Evolutionary conservation across 2,888 invertebrate species (phyloP).

Genomic region (Hyalella azteca): DNA sequence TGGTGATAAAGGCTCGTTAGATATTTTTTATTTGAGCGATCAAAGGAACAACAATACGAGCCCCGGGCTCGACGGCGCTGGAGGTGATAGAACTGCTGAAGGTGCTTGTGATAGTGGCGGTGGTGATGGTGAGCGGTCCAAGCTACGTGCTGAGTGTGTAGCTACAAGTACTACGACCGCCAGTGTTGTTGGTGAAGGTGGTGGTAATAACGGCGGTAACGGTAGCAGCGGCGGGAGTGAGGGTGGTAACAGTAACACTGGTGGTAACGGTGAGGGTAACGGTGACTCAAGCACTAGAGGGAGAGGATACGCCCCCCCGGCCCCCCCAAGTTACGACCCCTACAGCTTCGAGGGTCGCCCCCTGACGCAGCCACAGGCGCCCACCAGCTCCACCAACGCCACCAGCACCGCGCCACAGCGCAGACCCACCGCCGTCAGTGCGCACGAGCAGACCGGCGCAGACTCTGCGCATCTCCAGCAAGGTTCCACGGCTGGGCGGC

Average conservation of each 20-base stretch:
- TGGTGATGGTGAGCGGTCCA: background rate
- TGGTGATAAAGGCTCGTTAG: background rate
- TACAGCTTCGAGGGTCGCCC: slow-evolving; percentile 38
- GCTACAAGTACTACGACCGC: slow-evolving; percentile 22
- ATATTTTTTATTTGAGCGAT: background rate
- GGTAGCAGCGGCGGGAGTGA: background rate
- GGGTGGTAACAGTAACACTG: background rate
- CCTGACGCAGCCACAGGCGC: background rate
- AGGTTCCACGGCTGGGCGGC: background rate
- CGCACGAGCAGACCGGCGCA: background rate
- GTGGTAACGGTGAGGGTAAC: background rate
- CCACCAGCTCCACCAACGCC: slow-evolving; percentile 23
- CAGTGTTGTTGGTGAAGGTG: background rate
- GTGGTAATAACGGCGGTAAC: background rate
- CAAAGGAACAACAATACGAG: slow-evolving; percentile 24
- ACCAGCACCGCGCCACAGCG: background rate
- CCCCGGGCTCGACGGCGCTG: no score
- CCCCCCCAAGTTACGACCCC: background rate
- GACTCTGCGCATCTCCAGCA: background rate
- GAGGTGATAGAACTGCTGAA: background rate
- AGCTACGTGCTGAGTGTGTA: background rate
- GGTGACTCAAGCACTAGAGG: background rate
- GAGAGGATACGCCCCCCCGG: background rate
- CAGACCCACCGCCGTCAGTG: background rate
- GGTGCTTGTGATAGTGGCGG: background rate